Evolutionary conservation across 2,888 invertebrate genomes (phyloP).

Genomic region (Chaitophorus viminalis): DNA sequence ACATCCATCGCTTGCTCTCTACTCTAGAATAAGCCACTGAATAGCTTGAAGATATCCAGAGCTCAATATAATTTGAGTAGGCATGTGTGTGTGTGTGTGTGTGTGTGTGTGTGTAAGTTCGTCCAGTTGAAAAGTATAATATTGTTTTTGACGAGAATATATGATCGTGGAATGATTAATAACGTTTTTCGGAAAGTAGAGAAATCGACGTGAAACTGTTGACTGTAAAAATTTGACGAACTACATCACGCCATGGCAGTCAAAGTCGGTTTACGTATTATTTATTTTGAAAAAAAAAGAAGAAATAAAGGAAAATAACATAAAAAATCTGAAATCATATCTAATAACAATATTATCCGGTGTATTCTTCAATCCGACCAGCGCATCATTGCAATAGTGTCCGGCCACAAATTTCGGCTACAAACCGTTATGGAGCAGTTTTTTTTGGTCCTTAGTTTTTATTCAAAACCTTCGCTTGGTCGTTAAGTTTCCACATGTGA

Average conservation of each 20-base stretch:
- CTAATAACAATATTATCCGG: neutral
- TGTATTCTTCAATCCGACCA: neutral
- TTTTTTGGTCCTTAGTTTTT: neutral
- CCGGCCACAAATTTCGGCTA: neutral
- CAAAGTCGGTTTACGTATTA: neutral
- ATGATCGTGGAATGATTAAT: constrained; percentile 20
- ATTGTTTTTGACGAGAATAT: constrained; percentile 22
- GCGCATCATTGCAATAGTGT: neutral
- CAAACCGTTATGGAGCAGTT: neutral
- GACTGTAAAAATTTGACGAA: neutral
- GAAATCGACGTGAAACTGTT: constrained; percentile 1
- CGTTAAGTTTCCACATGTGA: too few relatives aligned
- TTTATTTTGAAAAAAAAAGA: constrained; percentile 15
- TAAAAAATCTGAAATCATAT: constrained; percentile 2
- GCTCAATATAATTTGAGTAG: neutral
- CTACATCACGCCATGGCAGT: neutral
- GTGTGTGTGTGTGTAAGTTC: neutral
- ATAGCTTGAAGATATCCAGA: neutral
- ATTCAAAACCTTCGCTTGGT: too few relatives aligned
- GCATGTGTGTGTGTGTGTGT: neutral
- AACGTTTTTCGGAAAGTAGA: neutral
- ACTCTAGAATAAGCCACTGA: too few relatives aligned
- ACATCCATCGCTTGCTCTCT: too few relatives aligned
- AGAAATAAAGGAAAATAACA: neutral
- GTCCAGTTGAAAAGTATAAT: neutral